Conservation (phyloP, 2,797 vertebrate species). For the Cephalopachus bancanus region DNA sequence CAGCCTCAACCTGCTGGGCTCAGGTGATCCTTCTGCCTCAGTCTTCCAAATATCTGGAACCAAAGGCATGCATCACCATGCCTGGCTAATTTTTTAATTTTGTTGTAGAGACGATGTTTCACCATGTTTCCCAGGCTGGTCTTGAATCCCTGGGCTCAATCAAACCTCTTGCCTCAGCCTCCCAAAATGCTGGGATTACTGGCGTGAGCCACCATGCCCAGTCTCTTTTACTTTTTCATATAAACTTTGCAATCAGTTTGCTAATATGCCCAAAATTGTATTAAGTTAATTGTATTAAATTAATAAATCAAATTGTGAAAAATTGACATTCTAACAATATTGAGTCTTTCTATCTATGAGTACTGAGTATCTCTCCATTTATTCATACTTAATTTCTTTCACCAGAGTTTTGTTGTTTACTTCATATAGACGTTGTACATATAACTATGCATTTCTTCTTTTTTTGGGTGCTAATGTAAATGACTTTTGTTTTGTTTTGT, state of each 20-base stretch:
- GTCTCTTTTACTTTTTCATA: background rate
- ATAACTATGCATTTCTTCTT: background rate
- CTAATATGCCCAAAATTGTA: background rate
- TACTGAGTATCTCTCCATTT: background rate
- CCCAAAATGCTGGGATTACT: too few relatives aligned
- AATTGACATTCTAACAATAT: background rate
- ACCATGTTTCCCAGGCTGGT: too few relatives aligned
- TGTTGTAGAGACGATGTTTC: too few relatives aligned
- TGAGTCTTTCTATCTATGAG: background rate
- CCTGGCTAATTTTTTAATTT: too few relatives aligned
- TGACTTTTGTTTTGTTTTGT: too few relatives aligned
- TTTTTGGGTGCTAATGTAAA: background rate
- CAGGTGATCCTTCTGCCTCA: too few relatives aligned
- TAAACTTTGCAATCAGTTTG: background rate
- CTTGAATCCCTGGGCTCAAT: too few relatives aligned
- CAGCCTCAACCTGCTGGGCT: too few relatives aligned
- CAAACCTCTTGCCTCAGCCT: too few relatives aligned
- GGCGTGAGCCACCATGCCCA: too few relatives aligned
- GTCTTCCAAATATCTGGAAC: too few relatives aligned
- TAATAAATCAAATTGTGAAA: slow-evolving; percentile 2
- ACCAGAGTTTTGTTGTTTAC: background rate
- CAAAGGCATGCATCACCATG: too few relatives aligned
- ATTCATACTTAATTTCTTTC: background rate
- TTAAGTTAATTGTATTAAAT: background rate
- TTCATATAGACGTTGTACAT: slow-evolving; percentile 7